These are phyloP conservation scores for Syrmaticus mikado DNA, from an alignment of 2,113 vertebrate genomes.

Conservation along the genomic window DNA sequence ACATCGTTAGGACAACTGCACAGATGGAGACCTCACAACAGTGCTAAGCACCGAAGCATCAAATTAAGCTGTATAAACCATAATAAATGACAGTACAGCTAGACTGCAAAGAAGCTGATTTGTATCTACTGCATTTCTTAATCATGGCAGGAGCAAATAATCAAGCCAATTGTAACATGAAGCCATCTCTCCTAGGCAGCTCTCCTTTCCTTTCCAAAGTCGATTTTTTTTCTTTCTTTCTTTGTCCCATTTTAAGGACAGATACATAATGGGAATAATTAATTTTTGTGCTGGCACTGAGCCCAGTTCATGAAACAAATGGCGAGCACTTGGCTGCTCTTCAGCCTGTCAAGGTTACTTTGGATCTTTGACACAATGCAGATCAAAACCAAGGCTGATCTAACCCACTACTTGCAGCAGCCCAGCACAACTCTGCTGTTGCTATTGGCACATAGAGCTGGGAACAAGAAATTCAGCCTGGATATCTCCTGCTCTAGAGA, in stretches of 20 bases:
- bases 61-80: slow-evolving; percentile 14
- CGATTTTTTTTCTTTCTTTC: not conserved
- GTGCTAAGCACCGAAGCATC: slow-evolving; percentile 10
- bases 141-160: not conserved
- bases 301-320: not conserved
- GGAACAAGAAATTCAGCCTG: not conserved
- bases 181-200: not conserved
- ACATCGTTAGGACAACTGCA: not conserved
- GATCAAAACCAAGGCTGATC: not conserved
- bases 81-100: not conserved
- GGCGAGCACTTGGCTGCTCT: not conserved
- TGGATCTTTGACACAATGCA: not conserved
- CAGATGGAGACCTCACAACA: not conserved
- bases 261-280: not conserved
- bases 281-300: not conserved
- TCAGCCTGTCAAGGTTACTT: not conserved
- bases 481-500: not conserved
- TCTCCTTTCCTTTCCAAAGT: not conserved
- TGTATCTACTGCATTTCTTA: not conserved
- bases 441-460: not conserved
- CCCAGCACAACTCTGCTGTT: not conserved
- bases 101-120: not conserved
- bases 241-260: not conserved
- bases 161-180: not conserved
- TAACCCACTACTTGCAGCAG: not conserved